Conservation (phyloP, 2,113 vertebrate genomes). For the Eleginops maclovinus region DNA sequence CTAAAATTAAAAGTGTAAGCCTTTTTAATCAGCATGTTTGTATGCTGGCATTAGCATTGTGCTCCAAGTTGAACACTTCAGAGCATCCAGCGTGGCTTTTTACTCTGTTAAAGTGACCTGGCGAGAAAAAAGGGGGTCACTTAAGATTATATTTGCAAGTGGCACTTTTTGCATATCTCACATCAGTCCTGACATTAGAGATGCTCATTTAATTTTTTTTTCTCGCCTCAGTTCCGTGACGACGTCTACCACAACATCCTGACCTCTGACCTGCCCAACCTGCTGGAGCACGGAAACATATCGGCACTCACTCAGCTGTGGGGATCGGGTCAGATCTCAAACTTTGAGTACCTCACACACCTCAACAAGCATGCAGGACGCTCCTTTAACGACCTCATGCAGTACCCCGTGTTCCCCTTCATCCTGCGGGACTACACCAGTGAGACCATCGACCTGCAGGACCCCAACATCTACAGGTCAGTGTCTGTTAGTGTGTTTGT, state of each 20-base stretch:
- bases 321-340: slow-evolving; percentile 97
- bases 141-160: no score
- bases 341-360: slow-evolving; percentile 98
- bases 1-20: no score
- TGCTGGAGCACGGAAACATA: slow-evolving; percentile 98
- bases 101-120: no score
- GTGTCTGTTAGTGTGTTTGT: slow-evolving; percentile 1
- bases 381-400: slow-evolving; percentile 99
- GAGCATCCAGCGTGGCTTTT: no score
- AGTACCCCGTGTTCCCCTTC: slow-evolving; percentile 98
- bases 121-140: no score
- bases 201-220: background rate
- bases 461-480: slow-evolving; percentile 90
- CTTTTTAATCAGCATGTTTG: no score
- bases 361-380: slow-evolving; percentile 98
- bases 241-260: slow-evolving; percentile 97
- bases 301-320: slow-evolving; percentile 95
- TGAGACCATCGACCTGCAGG: slow-evolving; percentile 93
- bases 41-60: no score
- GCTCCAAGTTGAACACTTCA: no score
- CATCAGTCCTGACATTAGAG: background rate
- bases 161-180: background rate
- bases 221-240: slow-evolving; percentile 89
- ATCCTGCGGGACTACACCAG: slow-evolving; percentile 94
- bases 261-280: slow-evolving; percentile 94